Base-by-base conservation (phyloP, 2,113 vertebrate species). In the Thryonomys swinderianus region DNA sequence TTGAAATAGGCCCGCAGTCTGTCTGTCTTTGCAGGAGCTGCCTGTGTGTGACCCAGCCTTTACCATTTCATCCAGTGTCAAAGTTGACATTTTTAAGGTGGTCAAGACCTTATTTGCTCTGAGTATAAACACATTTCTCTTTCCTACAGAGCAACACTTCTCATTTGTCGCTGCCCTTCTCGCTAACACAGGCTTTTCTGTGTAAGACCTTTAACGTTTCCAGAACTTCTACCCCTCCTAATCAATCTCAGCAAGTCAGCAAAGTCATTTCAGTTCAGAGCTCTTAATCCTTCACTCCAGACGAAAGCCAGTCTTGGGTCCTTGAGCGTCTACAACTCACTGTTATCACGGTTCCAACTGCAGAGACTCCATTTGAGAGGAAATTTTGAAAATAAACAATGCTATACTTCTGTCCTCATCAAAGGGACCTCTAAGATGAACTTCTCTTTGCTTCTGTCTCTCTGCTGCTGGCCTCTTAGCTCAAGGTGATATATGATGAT, bases 211-310 rank as follows among this genome's bases (percentile, higher is more conserved):
- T 85, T 80, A 74, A 67, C 2, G 42, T 62, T 74, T 30, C 37
- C 81, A 42, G 87, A 79, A 30, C 53, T 53, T 13, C 67, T 23
- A 11, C 73, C 62, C 5, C 16, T 87, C 57, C 12, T 66, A 48
- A 0, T 87, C 92, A 51, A 2, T 85, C 90, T 94, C 55, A 37
- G 74, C 18, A 40, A 55, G 76, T 42, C 10, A 51, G 53, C 45
- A 13, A 71, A 78, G 78, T 61, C 0, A 0, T 76, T 64, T 42
- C 73, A 7, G 7, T 76, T 40, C 64, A 40, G n/a, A 73, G 32
- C 61, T 83, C 67, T 61, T 61, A 67, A 91, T 88, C 82, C 73
- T 74, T 95, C 90, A 69, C 86, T 91, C 59, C 55, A 62, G 55
- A 86, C 40, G 14, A 67, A 93, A 61, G 53, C 16, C 53, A 27